Evolutionary conservation across 92 coral and sea anemone genomes (phyloP), one percentile per base, ranked within the genome.

Genomic region (Porites lobata): DNA sequence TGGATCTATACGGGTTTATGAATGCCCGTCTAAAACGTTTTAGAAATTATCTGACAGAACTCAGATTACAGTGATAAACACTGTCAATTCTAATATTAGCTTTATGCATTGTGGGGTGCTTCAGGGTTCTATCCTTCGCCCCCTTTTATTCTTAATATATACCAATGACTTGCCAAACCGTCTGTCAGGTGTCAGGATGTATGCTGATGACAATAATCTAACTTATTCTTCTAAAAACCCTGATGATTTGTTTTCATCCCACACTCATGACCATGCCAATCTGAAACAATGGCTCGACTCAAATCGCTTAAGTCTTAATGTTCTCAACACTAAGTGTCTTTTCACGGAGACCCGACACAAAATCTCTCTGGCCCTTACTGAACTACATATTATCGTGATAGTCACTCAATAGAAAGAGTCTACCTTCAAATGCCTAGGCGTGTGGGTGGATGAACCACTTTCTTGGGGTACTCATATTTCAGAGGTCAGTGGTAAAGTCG

Each of bases 381-480:
- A 72, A 72, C 76, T n/a, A 32, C 56, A 14, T 22, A 14, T 67
- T 20, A n/a, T 20, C 50, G 7, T 22, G 72, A 67, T 11, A 2
- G 72, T 8, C 32, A 67, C 19, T 43, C 11, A 72, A 72, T 15
- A 20, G 50, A 43, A 72, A 38, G 53, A 7, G 76, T 14, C 57
- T 13, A 72, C 7, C 4, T 72, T 32, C 54, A 72, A 72, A 72
- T 71, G 11, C 20, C 56, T 71, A 14, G 57, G 76, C 4, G 76
- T 32, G 11, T 54, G 26, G 7, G 19, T 38, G 50, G 76, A 29
- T 32, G 76, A 43, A 71, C 2, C 76, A 14, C 76, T 72, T n/a
- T 72, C 56, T 12, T 72, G 76, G 76, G 57, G 26, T 15, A 26
- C 76, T 43, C 57, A 32, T 26, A 72, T 72, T 43, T 72, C 76